Evolutionary conservation across 2,797 vertebrate genomes (phyloP), one percentile per base, ranked within the genome.

Genomic region (Enteromius anoplus): DNA sequence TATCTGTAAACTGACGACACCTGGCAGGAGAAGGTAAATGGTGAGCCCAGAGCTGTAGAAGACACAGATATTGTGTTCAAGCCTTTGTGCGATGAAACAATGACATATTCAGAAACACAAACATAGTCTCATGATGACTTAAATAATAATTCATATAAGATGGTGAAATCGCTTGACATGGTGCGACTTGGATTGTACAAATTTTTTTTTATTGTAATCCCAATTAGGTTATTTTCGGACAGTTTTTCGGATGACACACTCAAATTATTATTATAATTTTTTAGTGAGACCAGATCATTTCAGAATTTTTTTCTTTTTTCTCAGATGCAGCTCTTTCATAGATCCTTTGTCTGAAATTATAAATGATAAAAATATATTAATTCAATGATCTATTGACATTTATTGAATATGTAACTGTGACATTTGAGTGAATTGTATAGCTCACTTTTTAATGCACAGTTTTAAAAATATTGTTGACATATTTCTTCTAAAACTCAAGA

Each of bases 1-100:
- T 90, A 71, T 88, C 86, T 53, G 75, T 78, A 86, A 88, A 80
- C 78, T 55, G 84, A 83, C 81, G 81, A 87, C 85, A 89, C 88
- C 88, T 87, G 87, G 85, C 82, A 87, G 78, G 82, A 84, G 78
- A 85, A 87, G 84, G 81, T 78, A 80, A 85, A 83, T 72, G 87
- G 68, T 71, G 78, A 87, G 84, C 81, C 72, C 80, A 66, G 42
- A 78, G 75, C 84, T 77, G 69, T 75, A n/a, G 73, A 77, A 78
- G 55, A 78, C 80, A 81, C 83, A 53, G 79, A 75, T 80, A 80
- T 78, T 81, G 55, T 82, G 82, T 86, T 80, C 72, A 68, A 80
- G 80, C 62, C 80, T 83, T 79, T 87, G 82, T 80, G 83, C 75
- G 72, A 37, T 64, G 62, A 65, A 66, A 76, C 81, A 58, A 70